phyloP scores from a whole-genome alignment of 2,888 invertebrate species.

The Lymantria dispar region DNA sequence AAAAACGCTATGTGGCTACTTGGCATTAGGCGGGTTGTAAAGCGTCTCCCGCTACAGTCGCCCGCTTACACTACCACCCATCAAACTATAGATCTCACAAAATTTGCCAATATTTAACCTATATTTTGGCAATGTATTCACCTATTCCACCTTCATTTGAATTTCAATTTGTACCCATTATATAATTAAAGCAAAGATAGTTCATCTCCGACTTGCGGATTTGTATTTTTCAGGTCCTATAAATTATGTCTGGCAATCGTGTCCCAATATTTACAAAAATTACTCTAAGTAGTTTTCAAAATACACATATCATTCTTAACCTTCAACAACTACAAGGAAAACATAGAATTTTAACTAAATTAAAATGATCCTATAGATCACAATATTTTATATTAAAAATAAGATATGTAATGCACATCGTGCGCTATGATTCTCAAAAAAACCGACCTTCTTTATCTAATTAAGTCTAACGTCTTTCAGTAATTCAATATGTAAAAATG shows the following conservation, averaged over 20 bases:
- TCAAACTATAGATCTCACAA: slow-evolving; percentile 24
- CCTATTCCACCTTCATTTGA: slow-evolving; percentile 27
- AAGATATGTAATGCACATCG: slow-evolving; percentile 37
- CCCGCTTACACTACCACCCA: slow-evolving; percentile 18
- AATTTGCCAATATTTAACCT: slow-evolving; percentile 31
- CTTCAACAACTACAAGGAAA: slow-evolving; percentile 58
- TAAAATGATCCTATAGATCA: slow-evolving; percentile 43
- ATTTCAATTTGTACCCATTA: slow-evolving; percentile 37
- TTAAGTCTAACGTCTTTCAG: slow-evolving; percentile 47
- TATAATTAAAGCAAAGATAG: slow-evolving; percentile 30
- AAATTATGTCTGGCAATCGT: slow-evolving; percentile 56
- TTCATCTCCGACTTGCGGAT: slow-evolving; percentile 23
- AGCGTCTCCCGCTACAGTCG: slow-evolving; percentile 9
- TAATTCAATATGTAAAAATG: slow-evolving; percentile 65
- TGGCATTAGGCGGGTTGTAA: slow-evolving; percentile 3
- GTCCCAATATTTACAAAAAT: slow-evolving; percentile 54
- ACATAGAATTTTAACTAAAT: slow-evolving; percentile 57
- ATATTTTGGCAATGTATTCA: slow-evolving; percentile 36
- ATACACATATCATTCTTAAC: slow-evolving; percentile 51
- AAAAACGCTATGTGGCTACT: slow-evolving; percentile 41
- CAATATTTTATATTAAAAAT: slow-evolving; percentile 47
- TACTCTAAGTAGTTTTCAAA: slow-evolving; percentile 47
- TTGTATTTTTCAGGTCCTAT: slow-evolving; percentile 38
- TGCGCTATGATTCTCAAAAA: slow-evolving; percentile 27
- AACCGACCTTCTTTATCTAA: slow-evolving; percentile 40